Percentiles rank a stretch among this genome's conserved stretches.
Conservation (phyloP, 2,113 vertebrate species). For the Ascaphus truei region DNA sequence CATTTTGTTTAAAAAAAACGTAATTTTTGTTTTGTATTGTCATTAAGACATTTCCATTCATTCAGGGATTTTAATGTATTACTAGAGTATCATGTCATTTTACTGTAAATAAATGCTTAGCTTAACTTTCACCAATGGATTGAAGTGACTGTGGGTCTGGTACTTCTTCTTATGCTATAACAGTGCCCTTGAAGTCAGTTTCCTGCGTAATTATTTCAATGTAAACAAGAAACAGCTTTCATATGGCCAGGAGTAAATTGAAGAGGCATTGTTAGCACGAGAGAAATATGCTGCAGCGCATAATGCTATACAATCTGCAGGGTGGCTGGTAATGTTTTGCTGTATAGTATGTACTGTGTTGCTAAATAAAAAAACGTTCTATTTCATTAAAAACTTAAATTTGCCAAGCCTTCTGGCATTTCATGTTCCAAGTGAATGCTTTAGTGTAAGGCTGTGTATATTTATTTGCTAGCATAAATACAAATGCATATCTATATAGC, state of each 20-base stretch:
- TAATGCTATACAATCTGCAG: not conserved
- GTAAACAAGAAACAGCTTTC: constrained; percentile 1
- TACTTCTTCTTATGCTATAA: not conserved
- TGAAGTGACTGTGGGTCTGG: constrained; percentile 24
- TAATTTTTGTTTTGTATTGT: constrained; percentile 17
- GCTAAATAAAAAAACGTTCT: not conserved
- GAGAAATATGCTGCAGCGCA: no score
- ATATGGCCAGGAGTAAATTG: constrained; percentile 29
- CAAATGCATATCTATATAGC: constrained; percentile 69
- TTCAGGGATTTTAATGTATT: not conserved
- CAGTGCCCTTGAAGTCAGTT: not conserved
- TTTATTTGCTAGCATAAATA: constrained; percentile 50
- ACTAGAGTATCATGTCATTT: constrained; percentile 31
- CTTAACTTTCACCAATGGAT: constrained; percentile 31
- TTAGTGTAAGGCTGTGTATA: constrained; percentile 37
- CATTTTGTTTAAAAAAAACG: not conserved
- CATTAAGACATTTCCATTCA: constrained; percentile 35
- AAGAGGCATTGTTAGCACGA: constrained; percentile 18
- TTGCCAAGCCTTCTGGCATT: constrained; percentile 45
- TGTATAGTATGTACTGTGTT: constrained; percentile 5
- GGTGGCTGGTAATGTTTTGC: not conserved
- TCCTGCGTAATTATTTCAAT: not conserved
- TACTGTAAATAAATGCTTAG: constrained; percentile 41
- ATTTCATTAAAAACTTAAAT: not conserved
- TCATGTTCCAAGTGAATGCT: constrained; percentile 51